Evolutionary conservation across 2,113 vertebrate genomes (phyloP), one percentile per base, ranked within the genome.

Genomic region (Heloderma charlesbogerti): DNA sequence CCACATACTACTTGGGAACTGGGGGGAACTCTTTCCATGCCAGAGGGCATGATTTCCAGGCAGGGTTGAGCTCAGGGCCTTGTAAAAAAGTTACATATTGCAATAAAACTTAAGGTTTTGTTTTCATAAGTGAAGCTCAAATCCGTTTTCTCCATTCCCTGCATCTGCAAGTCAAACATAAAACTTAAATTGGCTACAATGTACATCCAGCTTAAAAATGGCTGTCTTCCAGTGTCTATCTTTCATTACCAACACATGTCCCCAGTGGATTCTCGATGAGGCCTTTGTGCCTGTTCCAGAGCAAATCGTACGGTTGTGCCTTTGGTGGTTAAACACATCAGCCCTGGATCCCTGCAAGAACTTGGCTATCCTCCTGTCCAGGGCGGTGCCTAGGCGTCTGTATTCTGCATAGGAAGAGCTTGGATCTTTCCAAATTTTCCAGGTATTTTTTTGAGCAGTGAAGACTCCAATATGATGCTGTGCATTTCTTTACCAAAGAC

Each of bases 41-140:
- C 60, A 85, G 71, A 84, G 29, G 43, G 82, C 31, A 48, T 67
- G 63, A 57, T 69, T 90, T 85, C 43, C 89, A 85, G 45, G 72
- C 60, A 40, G 22, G 60, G 60, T 37, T 78, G 31, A 51, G 82
- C 45, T 25, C 82, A 7, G 34, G 82, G 60, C 57, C 60, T 79
- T 90, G 74, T 86, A 90, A 90, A 90, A 20, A 79, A 85, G 57
- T 34, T 69, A 40, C 60, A 54, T 27, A 78, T 79, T 90, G 72
- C 60, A 67, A 69, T 77, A 90, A 90, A 86, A 22, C 60, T 45
- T 45, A 20, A 85, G 34, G 74, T 78, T 63, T 90, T 69, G 83
- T 90, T 90, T 90, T 85, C 74, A 88, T 60, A 86, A 78, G 89
- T 67, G 89, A 67, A 67, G 60, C 83, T 90, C 75, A 79, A 37